These are phyloP conservation scores for Drosophila rhopaloa DNA, from an alignment of 1,140 invertebrate species.

Conservation along the genomic window DNA sequence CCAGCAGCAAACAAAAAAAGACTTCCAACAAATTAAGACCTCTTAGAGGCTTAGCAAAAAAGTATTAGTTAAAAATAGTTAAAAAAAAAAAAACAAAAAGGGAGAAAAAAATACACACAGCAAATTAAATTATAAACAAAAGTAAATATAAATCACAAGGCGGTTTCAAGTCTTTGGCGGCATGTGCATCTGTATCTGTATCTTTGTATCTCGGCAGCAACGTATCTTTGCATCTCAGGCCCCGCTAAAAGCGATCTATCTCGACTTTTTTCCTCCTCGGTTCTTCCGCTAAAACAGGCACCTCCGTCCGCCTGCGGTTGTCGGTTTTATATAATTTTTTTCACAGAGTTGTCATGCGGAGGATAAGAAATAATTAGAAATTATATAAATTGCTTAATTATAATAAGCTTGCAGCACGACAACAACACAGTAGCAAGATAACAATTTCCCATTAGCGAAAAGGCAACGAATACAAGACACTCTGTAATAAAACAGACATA, in stretches of 20 bases:
- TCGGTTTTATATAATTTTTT: constrained; percentile 22
- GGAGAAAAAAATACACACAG: neutral
- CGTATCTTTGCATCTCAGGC: constrained; percentile 14
- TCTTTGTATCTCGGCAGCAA: constrained; percentile 13
- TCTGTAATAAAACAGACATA: neutral
- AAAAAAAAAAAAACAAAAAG: neutral
- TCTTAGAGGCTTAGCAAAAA: constrained; percentile 12
- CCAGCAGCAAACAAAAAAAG: neutral
- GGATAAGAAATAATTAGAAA: constrained; percentile 63
- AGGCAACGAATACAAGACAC: constrained; percentile 24
- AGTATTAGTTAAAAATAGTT: neutral
- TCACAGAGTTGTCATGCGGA: constrained; percentile 39
- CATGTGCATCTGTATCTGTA: constrained; percentile 8
- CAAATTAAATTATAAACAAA: constrained; percentile 31
- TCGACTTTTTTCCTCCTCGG: constrained; percentile 41
- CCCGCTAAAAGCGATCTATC: constrained; percentile 70
- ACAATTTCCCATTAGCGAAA: neutral
- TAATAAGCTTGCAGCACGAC: constrained; percentile 20
- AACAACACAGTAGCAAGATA: constrained; percentile 16
- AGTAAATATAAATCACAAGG: constrained; percentile 63
- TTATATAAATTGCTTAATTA: constrained; percentile 72
- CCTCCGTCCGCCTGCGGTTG: constrained; percentile 46
- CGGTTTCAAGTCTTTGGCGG: constrained; percentile 46
- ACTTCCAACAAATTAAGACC: neutral
- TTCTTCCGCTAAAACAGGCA: constrained; percentile 57